Evolutionary conservation across 2,797 vertebrate species (phyloP), one percentile per base, ranked within the genome.

Genomic region (Chiroxiphia lanceolata): DNA sequence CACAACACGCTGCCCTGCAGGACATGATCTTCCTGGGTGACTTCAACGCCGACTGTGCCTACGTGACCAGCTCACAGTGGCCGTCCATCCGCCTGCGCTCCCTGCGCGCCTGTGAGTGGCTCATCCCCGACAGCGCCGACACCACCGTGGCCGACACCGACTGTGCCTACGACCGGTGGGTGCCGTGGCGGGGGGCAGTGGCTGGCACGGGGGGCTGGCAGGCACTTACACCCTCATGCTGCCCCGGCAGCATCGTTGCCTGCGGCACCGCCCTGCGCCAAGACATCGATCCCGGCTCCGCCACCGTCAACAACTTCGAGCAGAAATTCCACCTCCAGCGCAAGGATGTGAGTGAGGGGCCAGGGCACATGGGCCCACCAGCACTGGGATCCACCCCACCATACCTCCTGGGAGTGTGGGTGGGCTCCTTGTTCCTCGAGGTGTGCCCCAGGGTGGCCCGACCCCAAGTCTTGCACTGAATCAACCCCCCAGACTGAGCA

Each of bases 161-260:
- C 89, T 99, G 99, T 1, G 97, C 99, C 56, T 99, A 99, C 0
- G 99, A 99, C 97, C 98, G 99, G 99, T 99, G 82, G 33, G 90
- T 69, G 84, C 40, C 0, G 0, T 0, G 1, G 23, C 0, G 1
- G 2, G 4, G 9, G 1, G 0, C 10, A 53, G 48, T 40, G 38
- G 34, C 29, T 29, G 72, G 20, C 2, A 0, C 0, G 0, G 48
- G 34, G 27, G 9, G 7, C 51, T 23, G 3, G 4, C 0, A 0
- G 68, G n/a, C 4, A 3, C 70, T 84, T 4, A 93, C 59, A 9
- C 4, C n/a, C 21, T 50, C 0, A 0, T 6, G 10, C 31, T 44
- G 57, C 29, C 67, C 72, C 0, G 16, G 57, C 90, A 96, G 96
- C 83, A 96, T 99, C 0, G 98, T 99, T 13, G 98, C 97, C 21